These are phyloP conservation scores for Stegastes partitus DNA, from an alignment of 2,113 vertebrate species.

Conservation along the genomic window DNA sequence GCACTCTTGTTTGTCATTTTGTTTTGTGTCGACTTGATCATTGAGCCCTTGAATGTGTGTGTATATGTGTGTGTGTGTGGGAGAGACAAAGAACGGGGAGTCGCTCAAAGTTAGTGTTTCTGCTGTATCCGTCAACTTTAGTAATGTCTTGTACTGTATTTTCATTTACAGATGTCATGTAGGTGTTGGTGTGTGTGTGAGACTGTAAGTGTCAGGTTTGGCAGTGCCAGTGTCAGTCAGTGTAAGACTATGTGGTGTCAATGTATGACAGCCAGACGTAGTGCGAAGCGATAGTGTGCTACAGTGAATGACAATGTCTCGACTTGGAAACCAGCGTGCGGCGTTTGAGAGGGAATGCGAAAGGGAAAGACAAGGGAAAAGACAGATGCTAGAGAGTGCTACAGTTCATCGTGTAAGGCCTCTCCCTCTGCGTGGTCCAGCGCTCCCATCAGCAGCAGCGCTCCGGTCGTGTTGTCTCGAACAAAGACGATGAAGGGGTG, in stretches of 20 bases:
- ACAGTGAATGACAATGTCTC: slow-evolving; percentile 70
- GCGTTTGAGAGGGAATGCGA: slow-evolving; percentile 21
- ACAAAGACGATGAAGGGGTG: slow-evolving; percentile 79
- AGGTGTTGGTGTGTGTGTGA: slow-evolving; percentile 33
- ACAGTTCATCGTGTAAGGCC: slow-evolving; percentile 78
- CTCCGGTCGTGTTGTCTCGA: slow-evolving; percentile 66
- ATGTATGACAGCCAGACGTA: slow-evolving; percentile 57
- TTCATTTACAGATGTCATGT: slow-evolving; percentile 53
- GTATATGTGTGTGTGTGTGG: neutral
- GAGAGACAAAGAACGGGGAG: neutral
- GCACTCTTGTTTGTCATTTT: slow-evolving; percentile 47
- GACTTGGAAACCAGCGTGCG: slow-evolving; percentile 36
- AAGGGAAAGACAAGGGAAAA: slow-evolving; percentile 6
- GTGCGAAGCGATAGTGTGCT: slow-evolving; percentile 63
- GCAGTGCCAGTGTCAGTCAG: slow-evolving; percentile 61
- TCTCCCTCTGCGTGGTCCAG: slow-evolving; percentile 73
- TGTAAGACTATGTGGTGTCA: slow-evolving; percentile 48
- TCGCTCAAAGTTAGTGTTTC: slow-evolving; percentile 38
- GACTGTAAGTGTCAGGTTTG: slow-evolving; percentile 38
- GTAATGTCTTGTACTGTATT: slow-evolving; percentile 45
- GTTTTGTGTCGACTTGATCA: slow-evolving; percentile 51
- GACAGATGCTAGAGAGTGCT: slow-evolving; percentile 8
- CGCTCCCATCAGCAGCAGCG: slow-evolving; percentile 79
- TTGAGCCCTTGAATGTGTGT: slow-evolving; percentile 17
- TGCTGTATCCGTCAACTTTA: slow-evolving; percentile 44